Conservation (phyloP, 2,797 vertebrate species). For the Bradypus variegatus region DNA sequence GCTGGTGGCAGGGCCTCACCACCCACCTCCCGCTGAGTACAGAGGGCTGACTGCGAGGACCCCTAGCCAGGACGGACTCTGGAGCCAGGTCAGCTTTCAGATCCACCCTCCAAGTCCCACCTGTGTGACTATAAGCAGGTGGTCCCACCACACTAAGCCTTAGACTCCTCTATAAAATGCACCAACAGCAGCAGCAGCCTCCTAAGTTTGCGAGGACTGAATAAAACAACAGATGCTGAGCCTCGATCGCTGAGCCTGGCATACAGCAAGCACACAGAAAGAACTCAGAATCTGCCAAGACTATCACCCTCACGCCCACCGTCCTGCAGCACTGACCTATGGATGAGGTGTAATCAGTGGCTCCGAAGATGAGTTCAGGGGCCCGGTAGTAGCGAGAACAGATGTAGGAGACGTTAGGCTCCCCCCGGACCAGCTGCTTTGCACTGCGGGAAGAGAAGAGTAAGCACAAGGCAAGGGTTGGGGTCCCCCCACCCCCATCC, state of each 20-base stretch:
- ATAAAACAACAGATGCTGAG: neutral
- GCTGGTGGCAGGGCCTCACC: neutral
- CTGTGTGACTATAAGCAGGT: neutral
- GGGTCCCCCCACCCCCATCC: neutral
- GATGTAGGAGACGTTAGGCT: slow-evolving; percentile 95
- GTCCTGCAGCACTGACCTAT: slow-evolving; percentile 72
- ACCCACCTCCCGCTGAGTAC: neutral
- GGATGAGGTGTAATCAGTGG: slow-evolving; percentile 94
- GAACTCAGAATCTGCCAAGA: neutral
- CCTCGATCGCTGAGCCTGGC: neutral
- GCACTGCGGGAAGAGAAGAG: slow-evolving; percentile 75
- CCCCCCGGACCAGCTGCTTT: slow-evolving; percentile 90
- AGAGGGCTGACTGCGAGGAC: neutral
- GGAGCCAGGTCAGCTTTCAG: slow-evolving; percentile 30
- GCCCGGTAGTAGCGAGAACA: slow-evolving; percentile 96
- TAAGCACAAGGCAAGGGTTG: neutral
- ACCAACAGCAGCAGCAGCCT: neutral
- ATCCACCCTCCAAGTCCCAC: neutral
- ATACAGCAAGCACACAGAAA: neutral
- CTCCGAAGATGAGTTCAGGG: slow-evolving; percentile 94
- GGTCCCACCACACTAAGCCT: neutral
- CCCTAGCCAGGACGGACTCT: neutral
- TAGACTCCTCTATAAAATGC: neutral
- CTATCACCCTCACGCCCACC: neutral
- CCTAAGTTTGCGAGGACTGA: neutral